Percentiles rank a stretch among this genome's conserved stretches.
Evolutionary conservation across 2,113 vertebrate genomes (phyloP).

Genomic region (Marcusenius ussheri): DNA sequence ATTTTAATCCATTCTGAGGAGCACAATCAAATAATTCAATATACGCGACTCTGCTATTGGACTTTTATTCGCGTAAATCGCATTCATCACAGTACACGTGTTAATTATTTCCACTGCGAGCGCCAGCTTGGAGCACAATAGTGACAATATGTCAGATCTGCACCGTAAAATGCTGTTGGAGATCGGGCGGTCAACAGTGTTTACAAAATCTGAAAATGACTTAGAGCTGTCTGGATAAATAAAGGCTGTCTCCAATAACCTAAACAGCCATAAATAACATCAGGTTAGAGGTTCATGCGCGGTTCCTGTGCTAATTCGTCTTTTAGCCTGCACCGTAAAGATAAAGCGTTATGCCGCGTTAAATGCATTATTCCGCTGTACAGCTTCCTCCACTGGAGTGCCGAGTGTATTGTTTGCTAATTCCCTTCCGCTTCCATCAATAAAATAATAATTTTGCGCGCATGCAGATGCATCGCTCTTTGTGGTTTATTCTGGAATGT

Average conservation of each 20-base stretch:
- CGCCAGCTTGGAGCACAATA: not conserved
- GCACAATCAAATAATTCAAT: not conserved
- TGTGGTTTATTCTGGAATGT: constrained; percentile 5
- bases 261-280: constrained; percentile 19
- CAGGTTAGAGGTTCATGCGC: not conserved
- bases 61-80: constrained; percentile 5
- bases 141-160: not conserved
- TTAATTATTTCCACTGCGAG: not conserved
- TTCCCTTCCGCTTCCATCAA: constrained; percentile 25
- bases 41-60: not conserved
- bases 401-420: constrained; percentile 28
- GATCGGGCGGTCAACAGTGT: constrained; percentile 16
- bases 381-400: not conserved
- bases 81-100: not conserved
- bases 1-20: constrained; percentile 1
- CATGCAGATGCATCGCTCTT: not conserved
- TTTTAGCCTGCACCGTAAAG: constrained; percentile 31
- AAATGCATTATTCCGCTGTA: constrained; percentile 26
- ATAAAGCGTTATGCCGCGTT: constrained; percentile 26
- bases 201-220: constrained; percentile 6
- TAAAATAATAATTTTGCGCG: constrained; percentile 21
- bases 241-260: constrained; percentile 17
- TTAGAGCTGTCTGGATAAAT: constrained; percentile 13
- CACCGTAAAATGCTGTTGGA: not conserved
- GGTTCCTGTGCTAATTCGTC: constrained; percentile 30